Base-by-base conservation (phyloP, 30 jellyfish, hydroid and myxozoan genomes). In the Turritopsis rubra region DNA sequence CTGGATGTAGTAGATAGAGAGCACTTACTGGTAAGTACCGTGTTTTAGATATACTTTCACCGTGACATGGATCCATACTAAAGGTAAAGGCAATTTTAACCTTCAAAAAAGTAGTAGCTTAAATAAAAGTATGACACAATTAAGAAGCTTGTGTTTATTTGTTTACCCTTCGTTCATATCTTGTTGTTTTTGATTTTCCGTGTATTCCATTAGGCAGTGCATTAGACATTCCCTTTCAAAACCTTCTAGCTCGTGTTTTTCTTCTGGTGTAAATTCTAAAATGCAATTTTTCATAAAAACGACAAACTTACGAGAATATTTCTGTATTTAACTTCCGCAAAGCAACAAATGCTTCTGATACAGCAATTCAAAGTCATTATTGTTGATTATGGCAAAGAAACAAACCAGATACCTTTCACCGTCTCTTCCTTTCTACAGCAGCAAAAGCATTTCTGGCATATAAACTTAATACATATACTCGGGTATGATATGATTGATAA, bases 201-300 rank as follows among this genome's bases (percentile, higher is more conserved):
- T 41, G 13, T 41, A 41, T 23, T 68, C 30, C 9, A 27, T 22
- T 17, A 68, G 21, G 30, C 21, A 68, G 30, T 19, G 77, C 31
- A 68, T 68, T 9, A 68, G 77, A 68, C 77, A 8, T 27, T 68
- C 77, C 30, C 77, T 68, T 68, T 68, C 77, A 68, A 68, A 68
- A 9, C 77, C 77, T 68, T 68, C 77, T 0, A 68, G 30, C 30
- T 68, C 77, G 21, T 68, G 28, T 68, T 19, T 68, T n/a, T 68
- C 77, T 16, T 68, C 77, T n/a, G 30, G 31, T 7, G 21, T 7
- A 19, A 68, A 27, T n/a, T n/a, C 77, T 68, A 68, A 68, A 68
- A 41, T 41, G 60, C 60, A 41, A 13, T 41, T 41, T 41, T 41
- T 41, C 60, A 41, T 41, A 66, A 66, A 66, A 66, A 66, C 5